Conservation (phyloP, 2,113 vertebrate species). For the Candoia aspera region DNA sequence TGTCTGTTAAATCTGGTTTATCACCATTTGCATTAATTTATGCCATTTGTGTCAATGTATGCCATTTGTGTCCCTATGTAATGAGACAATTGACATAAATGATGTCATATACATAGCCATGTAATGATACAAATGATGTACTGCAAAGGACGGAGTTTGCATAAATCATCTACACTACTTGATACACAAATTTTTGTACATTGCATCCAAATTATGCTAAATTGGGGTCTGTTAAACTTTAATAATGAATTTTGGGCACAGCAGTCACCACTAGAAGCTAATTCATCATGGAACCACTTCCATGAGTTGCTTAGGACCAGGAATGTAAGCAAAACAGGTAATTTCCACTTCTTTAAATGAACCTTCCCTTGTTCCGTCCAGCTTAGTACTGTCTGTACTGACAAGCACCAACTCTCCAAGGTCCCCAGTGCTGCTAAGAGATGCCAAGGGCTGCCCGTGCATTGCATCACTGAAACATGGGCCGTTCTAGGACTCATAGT, state of each 20-base stretch:
- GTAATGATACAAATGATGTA: neutral
- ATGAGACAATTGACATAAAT: neutral
- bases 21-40: neutral
- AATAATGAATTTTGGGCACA: neutral
- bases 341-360: neutral
- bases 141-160: neutral
- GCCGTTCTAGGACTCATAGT: neutral
- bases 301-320: neutral
- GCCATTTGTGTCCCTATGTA: neutral
- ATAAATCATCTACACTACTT: neutral
- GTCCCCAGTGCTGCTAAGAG: neutral
- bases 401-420: neutral
- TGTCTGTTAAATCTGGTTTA: neutral
- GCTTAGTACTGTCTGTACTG: neutral
- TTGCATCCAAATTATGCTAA: neutral
- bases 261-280: neutral
- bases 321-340: neutral
- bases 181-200: neutral
- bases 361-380: neutral
- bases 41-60: neutral
- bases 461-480: neutral
- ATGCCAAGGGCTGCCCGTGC: neutral
- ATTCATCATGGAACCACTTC: neutral
- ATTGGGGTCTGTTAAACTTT: neutral
- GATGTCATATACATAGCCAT: neutral